Percentiles rank a stretch among this genome's conserved stretches.
Evolutionary conservation across 2,888 invertebrate genomes (phyloP).

Genomic region (Drosophila dives): DNA sequence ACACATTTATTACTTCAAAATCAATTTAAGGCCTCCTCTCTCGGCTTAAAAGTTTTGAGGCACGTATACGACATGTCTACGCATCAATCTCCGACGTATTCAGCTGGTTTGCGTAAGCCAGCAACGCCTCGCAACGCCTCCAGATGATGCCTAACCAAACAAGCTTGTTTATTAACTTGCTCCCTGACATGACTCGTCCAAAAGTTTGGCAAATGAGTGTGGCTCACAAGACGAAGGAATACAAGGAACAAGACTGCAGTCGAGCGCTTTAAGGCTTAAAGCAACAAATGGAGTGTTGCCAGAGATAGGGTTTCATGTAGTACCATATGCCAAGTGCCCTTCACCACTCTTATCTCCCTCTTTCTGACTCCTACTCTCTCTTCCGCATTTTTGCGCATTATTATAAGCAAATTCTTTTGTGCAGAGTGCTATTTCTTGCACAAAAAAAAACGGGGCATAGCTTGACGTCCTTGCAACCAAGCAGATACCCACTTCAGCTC

Average conservation of each 20-base stretch:
- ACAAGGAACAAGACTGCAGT: background rate
- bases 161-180: conserved; percentile 3
- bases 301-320: conserved; percentile 15
- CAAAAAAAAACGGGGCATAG: conserved; percentile 8
- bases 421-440: conserved; percentile 37
- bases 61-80: conserved; percentile 43
- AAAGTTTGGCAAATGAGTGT: conserved; percentile 22
- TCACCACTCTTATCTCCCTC: background rate
- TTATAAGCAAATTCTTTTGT: conserved; percentile 61
- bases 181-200: conserved; percentile 10
- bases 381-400: conserved; percentile 31
- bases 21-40: conserved; percentile 58
- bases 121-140: conserved; percentile 9
- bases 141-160: background rate
- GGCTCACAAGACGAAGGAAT: background rate
- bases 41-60: conserved; percentile 38
- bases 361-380: background rate
- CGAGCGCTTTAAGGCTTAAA: conserved; percentile 22
- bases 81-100: conserved; percentile 7
- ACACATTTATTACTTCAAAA: conserved; percentile 70
- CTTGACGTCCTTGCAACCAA: conserved; percentile 17
- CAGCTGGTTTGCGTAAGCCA: conserved; percentile 1
- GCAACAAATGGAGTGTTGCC: conserved; percentile 1
- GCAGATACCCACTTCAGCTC: background rate
- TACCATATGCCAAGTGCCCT: background rate